These are phyloP conservation scores for Timema cristinae DNA, from an alignment of 2,888 invertebrate genomes.

Conservation along the genomic window DNA sequence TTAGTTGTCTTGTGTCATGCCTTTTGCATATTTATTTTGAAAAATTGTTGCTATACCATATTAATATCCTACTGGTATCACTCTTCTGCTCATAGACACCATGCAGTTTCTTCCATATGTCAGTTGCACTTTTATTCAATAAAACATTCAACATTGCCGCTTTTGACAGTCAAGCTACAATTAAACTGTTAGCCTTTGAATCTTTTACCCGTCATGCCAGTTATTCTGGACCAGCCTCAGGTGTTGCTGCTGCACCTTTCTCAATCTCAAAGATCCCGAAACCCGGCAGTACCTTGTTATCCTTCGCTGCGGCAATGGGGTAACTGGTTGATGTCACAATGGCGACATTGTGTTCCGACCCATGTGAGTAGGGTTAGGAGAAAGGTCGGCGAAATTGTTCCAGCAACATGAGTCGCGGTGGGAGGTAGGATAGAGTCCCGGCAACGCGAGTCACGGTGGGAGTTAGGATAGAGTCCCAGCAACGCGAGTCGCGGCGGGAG, in stretches of 20 bases:
- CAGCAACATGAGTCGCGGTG: too few species aligned
- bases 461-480: too few species aligned
- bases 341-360: too few species aligned
- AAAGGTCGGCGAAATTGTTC: too few species aligned
- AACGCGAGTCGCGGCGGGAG: too few species aligned
- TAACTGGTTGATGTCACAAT: too few species aligned
- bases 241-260: not conserved
- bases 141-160: not conserved
- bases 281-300: not conserved
- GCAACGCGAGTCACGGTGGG: too few species aligned
- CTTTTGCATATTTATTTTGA: not conserved
- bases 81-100: not conserved
- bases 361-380: too few species aligned
- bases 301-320: too few species aligned
- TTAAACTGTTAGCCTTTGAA: not conserved
- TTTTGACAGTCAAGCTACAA: not conserved
- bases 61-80: slow-evolving; percentile 4
- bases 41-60: not conserved
- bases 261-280: not conserved
- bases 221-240: not conserved
- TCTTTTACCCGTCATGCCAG: not conserved
- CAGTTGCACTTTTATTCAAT: not conserved
- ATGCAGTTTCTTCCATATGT: not conserved
- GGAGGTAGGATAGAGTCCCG: too few species aligned
- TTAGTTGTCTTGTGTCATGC: too few species aligned